Conservation (phyloP, 2,797 vertebrate genomes). For the Dermochelys coriacea region DNA sequence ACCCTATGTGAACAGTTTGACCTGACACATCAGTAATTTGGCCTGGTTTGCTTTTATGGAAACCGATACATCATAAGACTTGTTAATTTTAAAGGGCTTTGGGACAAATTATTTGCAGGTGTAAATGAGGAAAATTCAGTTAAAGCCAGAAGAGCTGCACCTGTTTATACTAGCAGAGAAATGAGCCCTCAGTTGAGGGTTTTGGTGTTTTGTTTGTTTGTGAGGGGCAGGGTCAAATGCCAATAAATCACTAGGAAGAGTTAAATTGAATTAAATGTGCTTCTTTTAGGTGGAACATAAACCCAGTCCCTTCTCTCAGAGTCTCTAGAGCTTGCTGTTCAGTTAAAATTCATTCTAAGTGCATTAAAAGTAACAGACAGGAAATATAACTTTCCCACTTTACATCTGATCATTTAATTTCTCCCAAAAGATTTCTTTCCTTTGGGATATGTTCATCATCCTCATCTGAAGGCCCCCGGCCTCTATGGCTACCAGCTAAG, state of each 20-base stretch:
- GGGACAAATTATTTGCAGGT: background rate
- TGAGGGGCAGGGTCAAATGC: background rate
- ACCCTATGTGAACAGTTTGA: background rate
- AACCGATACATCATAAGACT: background rate
- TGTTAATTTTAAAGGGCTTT: background rate
- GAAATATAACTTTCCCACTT: background rate
- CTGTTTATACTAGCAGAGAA: background rate
- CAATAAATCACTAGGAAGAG: background rate
- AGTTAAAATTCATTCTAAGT: background rate
- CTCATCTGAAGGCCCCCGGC: background rate
- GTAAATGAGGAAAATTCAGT: background rate
- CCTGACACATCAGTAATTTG: background rate
- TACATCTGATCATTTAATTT: constrained; percentile 10
- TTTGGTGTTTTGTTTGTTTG: background rate
- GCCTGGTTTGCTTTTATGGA: background rate
- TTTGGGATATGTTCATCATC: background rate
- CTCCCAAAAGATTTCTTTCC: constrained; percentile 14
- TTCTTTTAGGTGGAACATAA: background rate
- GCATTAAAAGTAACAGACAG: background rate
- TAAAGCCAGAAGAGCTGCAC: background rate
- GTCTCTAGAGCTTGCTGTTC: background rate
- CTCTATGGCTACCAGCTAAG: background rate
- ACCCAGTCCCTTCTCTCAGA: background rate
- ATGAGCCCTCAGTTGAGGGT: background rate
- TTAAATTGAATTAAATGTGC: background rate